Conservation (phyloP, 2,888 invertebrate genomes). For the Dolichomitus sp. region DNA sequence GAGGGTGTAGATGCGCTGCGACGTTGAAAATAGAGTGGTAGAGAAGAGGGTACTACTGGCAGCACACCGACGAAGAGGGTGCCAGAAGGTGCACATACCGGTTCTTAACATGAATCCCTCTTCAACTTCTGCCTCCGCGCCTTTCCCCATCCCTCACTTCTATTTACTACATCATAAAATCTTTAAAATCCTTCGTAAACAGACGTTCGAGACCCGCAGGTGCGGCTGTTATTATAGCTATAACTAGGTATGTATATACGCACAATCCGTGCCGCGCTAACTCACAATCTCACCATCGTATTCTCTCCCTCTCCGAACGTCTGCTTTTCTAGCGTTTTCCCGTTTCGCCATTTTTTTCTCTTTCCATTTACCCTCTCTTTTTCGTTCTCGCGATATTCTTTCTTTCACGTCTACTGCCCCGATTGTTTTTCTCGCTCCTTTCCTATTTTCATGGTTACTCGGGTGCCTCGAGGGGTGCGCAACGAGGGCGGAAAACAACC, state of each 20-base stretch:
- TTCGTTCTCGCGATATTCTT: conserved; percentile 3
- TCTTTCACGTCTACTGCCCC: neutral
- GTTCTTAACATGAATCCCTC: conserved; percentile 72
- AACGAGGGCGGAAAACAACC: neutral
- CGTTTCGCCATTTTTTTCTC: neutral
- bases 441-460: neutral
- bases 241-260: conserved; percentile 2
- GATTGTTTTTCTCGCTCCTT: neutral
- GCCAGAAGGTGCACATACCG: conserved; percentile 52
- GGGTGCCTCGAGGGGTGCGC: neutral
- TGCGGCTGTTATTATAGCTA: conserved; percentile 36
- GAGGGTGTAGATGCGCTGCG: conserved; percentile 20
- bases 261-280: conserved; percentile 6
- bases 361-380: neutral
- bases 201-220: conserved; percentile 49
- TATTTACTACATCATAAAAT: conserved; percentile 78
- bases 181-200: conserved; percentile 71
- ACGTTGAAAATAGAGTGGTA: conserved; percentile 6
- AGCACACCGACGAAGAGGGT: conserved; percentile 28
- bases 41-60: conserved; percentile 18
- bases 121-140: conserved; percentile 36
- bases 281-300: conserved; percentile 11
- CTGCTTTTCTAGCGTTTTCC: neutral
- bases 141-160: conserved; percentile 23
- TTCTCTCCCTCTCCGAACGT: neutral